Evolutionary conservation across 2,797 vertebrate species (phyloP), one percentile per base, ranked within the genome.

Genomic region (Pantherophis alleghaniensis): DNA sequence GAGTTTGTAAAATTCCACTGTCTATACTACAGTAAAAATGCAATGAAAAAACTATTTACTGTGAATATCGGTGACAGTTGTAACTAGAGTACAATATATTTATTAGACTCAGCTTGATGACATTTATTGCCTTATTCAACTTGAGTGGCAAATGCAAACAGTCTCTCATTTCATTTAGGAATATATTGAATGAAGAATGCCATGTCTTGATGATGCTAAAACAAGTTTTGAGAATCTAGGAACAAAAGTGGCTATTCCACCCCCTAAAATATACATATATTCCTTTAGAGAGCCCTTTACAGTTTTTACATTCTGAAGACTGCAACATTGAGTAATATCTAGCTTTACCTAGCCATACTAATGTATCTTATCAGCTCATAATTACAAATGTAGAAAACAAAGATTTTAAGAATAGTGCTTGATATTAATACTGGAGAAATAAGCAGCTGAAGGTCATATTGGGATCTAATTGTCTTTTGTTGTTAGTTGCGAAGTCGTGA

Each of bases 21-120:
- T 94, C 91, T 94, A 79, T 90, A 91, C 92, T 96, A 92, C 28
- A 90, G 60, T 91, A 93, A 63, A 63, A 89, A 91, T 90, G 86
- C 90, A 94, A 69, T 94, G 95, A 92, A 97, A 93, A 1, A 37
- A 93, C 89, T 91, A 57, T 93, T 94, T 53, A 89, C 90, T 92
- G 93, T 93, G 74, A 94, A 91, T 51, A 94, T 7, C 74, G 92
- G 93, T 91, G 63, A 94, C 92, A 37, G 4, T 93, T 20, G 88
- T 95, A 5, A 94, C 95, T 95, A 86, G 57, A 94, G 83, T 57
- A 61, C 55, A 92, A 90, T 11, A 4, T 92, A 91, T 95, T 95
- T 95, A 94, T 94, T 92, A 94, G 11, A 87, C 1, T 14, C 0
- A 93, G 83, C 92, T 60, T 93, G 95, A 95, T 95, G 94, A 87